Evolutionary conservation across 37 sponge, comb jelly and placozoan species (phyloP), one percentile per base, ranked within the genome.

Genomic region (Bolinopsis microptera): DNA sequence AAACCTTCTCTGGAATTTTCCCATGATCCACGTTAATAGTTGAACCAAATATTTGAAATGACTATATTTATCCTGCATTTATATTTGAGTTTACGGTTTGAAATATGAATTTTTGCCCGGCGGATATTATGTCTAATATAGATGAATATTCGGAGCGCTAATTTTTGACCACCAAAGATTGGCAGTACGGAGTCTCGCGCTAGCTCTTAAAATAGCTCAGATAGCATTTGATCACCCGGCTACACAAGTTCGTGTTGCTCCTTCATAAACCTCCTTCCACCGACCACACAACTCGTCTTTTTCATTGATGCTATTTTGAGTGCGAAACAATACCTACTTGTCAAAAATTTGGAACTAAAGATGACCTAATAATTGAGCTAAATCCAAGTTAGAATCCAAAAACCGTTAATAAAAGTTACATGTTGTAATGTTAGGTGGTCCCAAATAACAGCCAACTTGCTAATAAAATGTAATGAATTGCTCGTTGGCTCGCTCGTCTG

Each of bases 151-250:
- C 61, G 61, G 61, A 48, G 61, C 61, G 74, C 30, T 70, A 70
- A 28, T 70, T 70, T 70, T 70, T 70, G 74, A 70, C 74, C 74
- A 70, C 74, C 74, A 70, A 70, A 70, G 74, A 2, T 28, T 70
- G 74, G 30, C 74, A 26, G 25, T 22, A 28, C 74, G 61, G 61
- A 48, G 9, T 48, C 61, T 48, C 61, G 61, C 61, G 61, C 61
- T 18, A 13, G 61, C 74, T 22, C 74, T n/a, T 2, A 70, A 26
- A 70, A 70, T 70, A 70, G 74, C 74, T 70, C 74, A 3, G 74
- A 22, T 70, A 70, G 74, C 74, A 70, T 70, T 70, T 70, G 74
- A 70, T 70, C 74, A 70, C 74, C 74, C 74, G 74, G 30, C 74
- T 22, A 9, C 26, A 9, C 16, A 70, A 22, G 74, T 70, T 70